phyloP scores from a whole-genome alignment of 2,888 invertebrate species.

The Drosophila subquinaria region DNA sequence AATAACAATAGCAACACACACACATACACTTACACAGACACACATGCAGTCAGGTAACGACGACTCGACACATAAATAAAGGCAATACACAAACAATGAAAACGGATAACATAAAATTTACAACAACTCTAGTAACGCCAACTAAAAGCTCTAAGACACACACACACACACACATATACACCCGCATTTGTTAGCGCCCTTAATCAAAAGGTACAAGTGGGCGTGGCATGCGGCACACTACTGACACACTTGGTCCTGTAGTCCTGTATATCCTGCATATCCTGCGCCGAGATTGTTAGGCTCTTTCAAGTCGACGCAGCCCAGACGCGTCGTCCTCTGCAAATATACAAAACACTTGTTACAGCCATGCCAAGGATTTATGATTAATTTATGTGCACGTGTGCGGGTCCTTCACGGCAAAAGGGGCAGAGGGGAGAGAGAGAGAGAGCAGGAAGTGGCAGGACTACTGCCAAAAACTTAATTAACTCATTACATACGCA shows the following conservation, averaged over 20 bases:
- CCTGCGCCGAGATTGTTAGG: constrained; percentile 38
- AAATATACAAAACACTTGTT: constrained; percentile 79
- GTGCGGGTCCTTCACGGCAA: constrained; percentile 33
- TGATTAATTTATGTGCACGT: constrained; percentile 81
- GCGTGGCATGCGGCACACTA: constrained; percentile 61
- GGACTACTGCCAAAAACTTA: constrained; percentile 77
- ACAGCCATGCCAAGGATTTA: constrained; percentile 69
- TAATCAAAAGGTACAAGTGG: constrained; percentile 69
- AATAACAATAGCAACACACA: constrained; percentile 68
- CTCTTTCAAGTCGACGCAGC: constrained; percentile 26
- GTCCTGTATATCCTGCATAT: constrained; percentile 17
- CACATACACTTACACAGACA: constrained; percentile 30
- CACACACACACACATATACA: constrained; percentile 19
- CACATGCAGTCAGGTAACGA: constrained; percentile 21
- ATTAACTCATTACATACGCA: constrained; percentile 84
- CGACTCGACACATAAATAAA: constrained; percentile 68
- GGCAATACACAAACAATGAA: constrained; percentile 73
- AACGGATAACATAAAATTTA: constrained; percentile 80
- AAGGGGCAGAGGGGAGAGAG: background rate
- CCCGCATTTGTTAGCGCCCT: constrained; percentile 50
- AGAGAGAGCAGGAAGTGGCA: constrained; percentile 6
- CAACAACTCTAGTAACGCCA: constrained; percentile 60
- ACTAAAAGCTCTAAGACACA: constrained; percentile 61
- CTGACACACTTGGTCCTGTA: constrained; percentile 66
- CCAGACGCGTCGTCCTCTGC: constrained; percentile 63